Evolutionary conservation across 1,140 invertebrate genomes (phyloP), one percentile per base, ranked within the genome.

Genomic region (Cotesia typhae): DNA sequence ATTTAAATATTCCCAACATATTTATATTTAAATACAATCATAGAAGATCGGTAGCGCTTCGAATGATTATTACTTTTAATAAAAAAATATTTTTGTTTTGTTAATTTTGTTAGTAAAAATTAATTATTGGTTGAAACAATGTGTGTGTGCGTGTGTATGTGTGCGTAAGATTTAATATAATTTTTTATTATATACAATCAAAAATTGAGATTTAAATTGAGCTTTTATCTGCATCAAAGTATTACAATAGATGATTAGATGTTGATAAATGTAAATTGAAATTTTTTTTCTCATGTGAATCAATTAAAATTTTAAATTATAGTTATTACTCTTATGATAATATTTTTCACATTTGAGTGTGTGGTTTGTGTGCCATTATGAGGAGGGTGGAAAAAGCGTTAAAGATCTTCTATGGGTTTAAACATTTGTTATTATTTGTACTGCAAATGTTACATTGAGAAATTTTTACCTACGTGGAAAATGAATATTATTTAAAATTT

Each of bases 21-120:
- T 76, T 72, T 78, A 71, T 78, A 78, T 76, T 76, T 78, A 76
- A 74, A 75, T 66, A 53, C 7, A 65, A 41, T 41, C 35, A 65
- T 65, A 65, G 71, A 61, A 67, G 67, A 75, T 75, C 74, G 53
- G 68, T 76, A 72, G 75, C 70, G 74, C 71, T 77, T 73, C 66
- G 59, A 57, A 63, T 67, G 66, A 71, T 70, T 70, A 53, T 76
- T 65, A 60, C 74, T 37, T 72, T n/a, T 75, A 28, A 28, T 28
- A 28, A 28, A 28, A 28, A 28, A 28, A 28, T 28, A 2, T 47
- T 47, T 47, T 47, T 41, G 5, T 6, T 47, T 47, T 47, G 4
- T 47, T 47, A 6, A 47, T 6, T 47, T 6, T 47, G 6, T 47
- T 47, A 47, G 10, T 9, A 47, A 47, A 47, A 28, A 28, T 28